Conservation (phyloP, 2,797 vertebrate species). For the Sebastes oblongus region DNA sequence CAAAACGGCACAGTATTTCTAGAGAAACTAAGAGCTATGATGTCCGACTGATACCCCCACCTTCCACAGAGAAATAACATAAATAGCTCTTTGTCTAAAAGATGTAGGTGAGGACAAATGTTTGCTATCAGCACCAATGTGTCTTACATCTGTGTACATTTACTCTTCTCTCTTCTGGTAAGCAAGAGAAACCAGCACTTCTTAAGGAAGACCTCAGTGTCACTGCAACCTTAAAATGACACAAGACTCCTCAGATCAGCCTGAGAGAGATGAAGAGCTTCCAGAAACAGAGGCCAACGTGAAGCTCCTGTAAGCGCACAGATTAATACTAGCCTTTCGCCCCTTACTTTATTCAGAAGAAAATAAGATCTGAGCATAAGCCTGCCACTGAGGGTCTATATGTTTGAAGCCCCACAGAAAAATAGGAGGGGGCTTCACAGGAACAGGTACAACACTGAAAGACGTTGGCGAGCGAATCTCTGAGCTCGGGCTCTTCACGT, state of each 20-base stretch:
- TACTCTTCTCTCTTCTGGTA: not conserved
- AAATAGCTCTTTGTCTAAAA: not conserved
- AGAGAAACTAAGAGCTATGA: not conserved
- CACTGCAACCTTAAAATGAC: constrained; percentile 26
- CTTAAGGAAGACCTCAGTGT: constrained; percentile 27
- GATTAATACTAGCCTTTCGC: constrained; percentile 47
- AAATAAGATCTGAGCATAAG: constrained; percentile 54
- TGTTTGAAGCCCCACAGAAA: constrained; percentile 25
- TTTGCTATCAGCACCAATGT: not conserved
- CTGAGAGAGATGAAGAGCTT: constrained; percentile 34
- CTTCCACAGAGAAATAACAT: not conserved
- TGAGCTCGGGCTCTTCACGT: constrained; percentile 14
- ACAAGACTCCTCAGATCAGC: constrained; percentile 14
- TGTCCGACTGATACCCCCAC: no score
- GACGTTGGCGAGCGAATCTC: constrained; percentile 2
- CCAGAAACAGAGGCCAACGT: constrained; percentile 37
- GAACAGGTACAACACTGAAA: constrained; percentile 7
- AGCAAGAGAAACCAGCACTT: constrained; percentile 7
- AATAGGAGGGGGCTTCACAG: constrained; percentile 2
- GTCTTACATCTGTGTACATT: not conserved
- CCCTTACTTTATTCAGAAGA: constrained; percentile 40
- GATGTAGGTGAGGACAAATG: not conserved
- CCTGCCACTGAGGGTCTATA: constrained; percentile 32
- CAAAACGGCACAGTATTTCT: not conserved
- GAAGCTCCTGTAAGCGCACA: constrained; percentile 28